Evolutionary conservation across 2,113 vertebrate species (phyloP), one percentile per base, ranked within the genome.

Genomic region (Hyaena hyaena): DNA sequence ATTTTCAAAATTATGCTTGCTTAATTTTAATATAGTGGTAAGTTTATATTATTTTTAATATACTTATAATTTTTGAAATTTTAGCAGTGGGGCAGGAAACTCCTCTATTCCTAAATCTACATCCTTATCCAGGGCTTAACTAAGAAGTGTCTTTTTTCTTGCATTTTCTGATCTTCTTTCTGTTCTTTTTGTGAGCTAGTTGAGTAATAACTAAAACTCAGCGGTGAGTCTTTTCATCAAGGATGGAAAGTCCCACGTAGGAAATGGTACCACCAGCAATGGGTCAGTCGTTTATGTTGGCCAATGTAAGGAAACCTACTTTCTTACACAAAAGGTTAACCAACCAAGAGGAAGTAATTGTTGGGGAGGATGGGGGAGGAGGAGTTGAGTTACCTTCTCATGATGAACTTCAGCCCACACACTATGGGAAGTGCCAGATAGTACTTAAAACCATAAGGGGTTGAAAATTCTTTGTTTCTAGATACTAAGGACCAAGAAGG

Each of bases 121-220:
- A 7, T 86, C 43, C 48, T 39, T 81, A 68, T 63, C 9, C 19
- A 82, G 90, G 73, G 39, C n/a, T 88, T 93, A 90, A 63, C 45
- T 82, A 96, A 69, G 24, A 31, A 69, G 53, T 66, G 10, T 53
- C 45, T 84, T 69, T 7, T 33, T n/a, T 15, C 31, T 68, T 92
- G 43, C 1, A 24, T 89, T 90, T 31, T 89, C 31, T 96, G 15
- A 61, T 79, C 86, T 71, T 76, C 5, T 55, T 83, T 65, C 69
- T 92, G 69, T 79, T 68, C 55, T 65, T 81, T 90, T 92, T 69
- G 43, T 88, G 45, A 96, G 26, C 85, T 85, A 63, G 26, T 48
- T 97, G 73, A 95, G 24, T 95, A 95, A 90, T 90, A 96, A 82
- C 66, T 92, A 71, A 96, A 94, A 85, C 24, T 92, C 35, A 95